Evolutionary conservation across 2,113 vertebrate genomes (phyloP).

Genomic region (Rhabdornis inornatus): DNA sequence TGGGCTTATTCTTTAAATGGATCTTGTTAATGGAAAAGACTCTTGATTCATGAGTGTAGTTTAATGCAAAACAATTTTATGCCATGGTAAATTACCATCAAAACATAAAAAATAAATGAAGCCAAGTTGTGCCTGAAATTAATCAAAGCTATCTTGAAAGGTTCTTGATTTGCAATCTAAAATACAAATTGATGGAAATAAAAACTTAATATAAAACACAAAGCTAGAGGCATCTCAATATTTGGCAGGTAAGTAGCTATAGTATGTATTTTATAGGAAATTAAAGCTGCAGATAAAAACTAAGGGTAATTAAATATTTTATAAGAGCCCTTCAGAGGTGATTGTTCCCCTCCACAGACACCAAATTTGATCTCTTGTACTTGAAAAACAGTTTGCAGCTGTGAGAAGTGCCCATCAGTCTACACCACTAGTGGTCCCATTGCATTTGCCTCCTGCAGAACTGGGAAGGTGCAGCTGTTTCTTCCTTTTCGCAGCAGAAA

Average conservation of each 20-base stretch:
- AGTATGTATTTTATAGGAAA: constrained; percentile 5
- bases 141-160: constrained; percentile 54
- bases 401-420: neutral
- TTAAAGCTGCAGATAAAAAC: constrained; percentile 31
- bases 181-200: constrained; percentile 59
- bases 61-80: constrained; percentile 59
- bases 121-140: neutral
- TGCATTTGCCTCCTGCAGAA: neutral
- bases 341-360: neutral
- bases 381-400: neutral
- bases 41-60: constrained; percentile 50
- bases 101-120: constrained; percentile 58
- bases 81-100: constrained; percentile 45
- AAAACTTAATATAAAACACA: constrained; percentile 50
- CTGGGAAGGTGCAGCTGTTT: neutral
- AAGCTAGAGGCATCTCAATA: neutral
- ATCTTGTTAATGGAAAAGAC: constrained; percentile 37
- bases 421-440: neutral
- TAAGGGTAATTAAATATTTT: constrained; percentile 46
- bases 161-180: constrained; percentile 53
- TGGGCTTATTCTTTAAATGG: constrained; percentile 4
- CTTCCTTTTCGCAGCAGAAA: neutral
- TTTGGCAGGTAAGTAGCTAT: neutral
- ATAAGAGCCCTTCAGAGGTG: neutral
- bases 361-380: neutral